Evolutionary conservation across 2,888 invertebrate genomes (phyloP).

Genomic region (Eremobia ochroleuca): DNA sequence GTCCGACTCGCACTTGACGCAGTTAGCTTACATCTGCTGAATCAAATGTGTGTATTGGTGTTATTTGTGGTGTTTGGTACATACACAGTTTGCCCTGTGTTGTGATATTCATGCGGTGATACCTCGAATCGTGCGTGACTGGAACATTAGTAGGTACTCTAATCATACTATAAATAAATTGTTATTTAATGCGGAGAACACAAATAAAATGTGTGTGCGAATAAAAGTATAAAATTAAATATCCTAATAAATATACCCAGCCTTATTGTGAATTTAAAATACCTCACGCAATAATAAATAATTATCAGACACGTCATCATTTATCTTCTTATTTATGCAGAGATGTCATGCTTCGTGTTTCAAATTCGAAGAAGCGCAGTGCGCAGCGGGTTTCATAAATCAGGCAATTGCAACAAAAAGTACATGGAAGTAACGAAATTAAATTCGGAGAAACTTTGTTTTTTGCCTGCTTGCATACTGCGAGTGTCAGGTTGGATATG

Average conservation of each 20-base stretch:
- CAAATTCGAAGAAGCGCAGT: conserved; percentile 55
- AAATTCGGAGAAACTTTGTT: conserved; percentile 68
- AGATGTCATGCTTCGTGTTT: conserved; percentile 24
- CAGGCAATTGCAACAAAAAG: conserved; percentile 51
- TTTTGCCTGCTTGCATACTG: conserved; percentile 59
- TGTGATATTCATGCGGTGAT: neutral
- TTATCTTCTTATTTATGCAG: conserved; percentile 18
- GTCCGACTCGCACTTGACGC: too few relatives aligned
- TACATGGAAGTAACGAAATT: conserved; percentile 54
- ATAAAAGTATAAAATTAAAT: neutral
- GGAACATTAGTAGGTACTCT: neutral
- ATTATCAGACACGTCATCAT: conserved; percentile 17
- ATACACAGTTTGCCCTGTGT: neutral
- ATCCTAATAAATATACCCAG: neutral
- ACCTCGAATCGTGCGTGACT: conserved; percentile 12
- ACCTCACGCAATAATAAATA: conserved; percentile 1
- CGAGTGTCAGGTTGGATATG: conserved; percentile 50
- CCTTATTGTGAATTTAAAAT: conserved; percentile 2
- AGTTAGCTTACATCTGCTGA: too few relatives aligned
- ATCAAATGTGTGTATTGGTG: too few relatives aligned
- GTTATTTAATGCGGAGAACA: neutral
- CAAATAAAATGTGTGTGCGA: neutral
- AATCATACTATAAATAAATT: conserved; percentile 12
- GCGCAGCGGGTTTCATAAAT: conserved; percentile 32
- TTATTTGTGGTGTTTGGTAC: too few relatives aligned